Conservation (phyloP, 2,888 invertebrate species). For the Drosophila prostipennis region DNA sequence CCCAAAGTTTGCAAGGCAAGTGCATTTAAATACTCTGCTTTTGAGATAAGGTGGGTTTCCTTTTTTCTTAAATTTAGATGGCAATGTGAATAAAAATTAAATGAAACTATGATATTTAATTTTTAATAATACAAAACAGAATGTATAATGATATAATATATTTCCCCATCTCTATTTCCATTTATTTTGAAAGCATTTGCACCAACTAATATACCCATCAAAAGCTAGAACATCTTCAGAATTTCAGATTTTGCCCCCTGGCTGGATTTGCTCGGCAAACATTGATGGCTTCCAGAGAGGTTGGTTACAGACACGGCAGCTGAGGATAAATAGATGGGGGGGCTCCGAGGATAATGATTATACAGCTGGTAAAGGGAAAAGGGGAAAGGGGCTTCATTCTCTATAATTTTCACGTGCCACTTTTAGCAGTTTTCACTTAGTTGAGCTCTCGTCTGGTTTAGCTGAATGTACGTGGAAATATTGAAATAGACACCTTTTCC, state of each 20-base stretch:
- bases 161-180: too few relatives aligned
- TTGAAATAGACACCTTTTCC: conserved; percentile 26
- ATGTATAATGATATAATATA: too few relatives aligned
- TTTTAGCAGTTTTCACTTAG: conserved; percentile 58
- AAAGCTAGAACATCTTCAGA: neutral
- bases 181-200: too few relatives aligned
- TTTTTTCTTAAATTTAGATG: too few relatives aligned
- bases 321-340: conserved; percentile 9
- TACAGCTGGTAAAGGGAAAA: neutral
- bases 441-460: conserved; percentile 24
- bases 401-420: conserved; percentile 59
- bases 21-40: conserved; percentile 25
- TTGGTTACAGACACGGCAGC: conserved; percentile 13
- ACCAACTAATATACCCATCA: neutral
- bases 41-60: neutral
- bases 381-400: conserved; percentile 13
- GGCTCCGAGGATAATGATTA: conserved; percentile 57
- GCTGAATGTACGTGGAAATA: conserved; percentile 46
- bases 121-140: too few relatives aligned
- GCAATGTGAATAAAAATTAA: too few relatives aligned
- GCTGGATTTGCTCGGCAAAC: conserved; percentile 30
- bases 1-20: conserved; percentile 9
- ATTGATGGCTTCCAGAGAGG: conserved; percentile 27
- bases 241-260: conserved; percentile 9
- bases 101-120: too few relatives aligned